Base-by-base conservation (phyloP, 2,113 vertebrate genomes). In the Castor canadensis region DNA sequence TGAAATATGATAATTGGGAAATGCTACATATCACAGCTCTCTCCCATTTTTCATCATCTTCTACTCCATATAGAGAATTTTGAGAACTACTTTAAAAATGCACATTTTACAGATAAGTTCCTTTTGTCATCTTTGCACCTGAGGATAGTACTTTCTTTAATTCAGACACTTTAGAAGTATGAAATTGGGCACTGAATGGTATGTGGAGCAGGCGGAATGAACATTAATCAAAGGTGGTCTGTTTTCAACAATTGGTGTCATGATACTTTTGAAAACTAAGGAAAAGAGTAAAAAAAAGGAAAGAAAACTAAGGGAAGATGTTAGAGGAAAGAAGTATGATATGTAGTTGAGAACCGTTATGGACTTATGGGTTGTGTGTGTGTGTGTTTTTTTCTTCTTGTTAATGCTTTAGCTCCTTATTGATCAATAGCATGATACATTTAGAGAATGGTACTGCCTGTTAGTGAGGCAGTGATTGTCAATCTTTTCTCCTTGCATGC, bases 181-280 rank as follows among this genome's bases (percentile, higher is more conserved):
- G 32, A 87, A 91, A 58, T 56, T 71, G 16, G 64, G 32, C 71
- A 11, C 43, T 40, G 26, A 19, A 54, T 76, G 6, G 22, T 32
- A 2, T 87, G 28, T 96, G 87, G 40, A 81, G 6, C 40, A 38
- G 35, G 16, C 45, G 43, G 26, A 62, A 32, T 73, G 56, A 80
- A 49, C 73, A 19, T 67, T 64, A 24, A n/a, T 40, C 13, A 64
- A 54, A 93, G 89, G 72, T 96, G 75, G 64, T 38, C 45, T n/a
- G 38, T 77, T 93, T 93, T 69, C 35, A 93, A 43, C 75, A 72
- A 3, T 7, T 83, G 38, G 93, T 93, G 35, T 66, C 76, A 66
- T 52, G 67, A 54, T 90, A 83, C 38, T 81, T 82, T 9, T 87
- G 87, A 93, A 91, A 93, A 83, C 94, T 81, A 75, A 94, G 73